Evolutionary conservation across 2,888 invertebrate species (phyloP), one percentile per base, ranked within the genome.

Genomic region (Cephus rjabovi): DNA sequence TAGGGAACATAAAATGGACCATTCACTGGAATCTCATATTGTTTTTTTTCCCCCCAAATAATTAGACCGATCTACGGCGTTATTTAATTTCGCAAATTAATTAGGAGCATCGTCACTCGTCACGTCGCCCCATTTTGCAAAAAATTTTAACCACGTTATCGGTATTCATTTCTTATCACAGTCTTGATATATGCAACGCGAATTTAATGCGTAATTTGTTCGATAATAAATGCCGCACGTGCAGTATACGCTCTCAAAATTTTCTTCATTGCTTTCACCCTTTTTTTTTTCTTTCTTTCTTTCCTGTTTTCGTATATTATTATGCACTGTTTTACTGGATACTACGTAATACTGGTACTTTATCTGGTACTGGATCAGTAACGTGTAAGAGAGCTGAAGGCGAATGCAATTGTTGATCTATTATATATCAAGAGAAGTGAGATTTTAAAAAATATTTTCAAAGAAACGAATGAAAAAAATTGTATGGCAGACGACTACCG

Each of bases 151-250:
- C 9, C 56, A 56, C 23, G 56, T 56, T 23, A 77, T 74, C 74
- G 73, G 79, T 82, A 81, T 84, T 82, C 83, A 83, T 81, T 78
- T 81, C 86, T 86, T 87, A 87, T 88, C 87, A 88, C 86, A 88
- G 87, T 86, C 84, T 83, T 83, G 83, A 83, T 81, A 87, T 87
- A 87, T 84, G 84, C 83, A 82, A 86, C 79, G 83, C 76, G 81
- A 81, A 81, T 80, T 81, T 79, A 81, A 77, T 79, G 79, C 78
- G 79, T 75, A 81, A 79, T 79, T 77, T 74, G 77, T 79, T 81
- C 79, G 79, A 80, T 82, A 83, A 86, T 83, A 86, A 83, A 84
- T 81, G 79, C 81, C 79, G 79, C 81, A 73, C 35, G 73, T 73
- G 35, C 68, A 68, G 69, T 74, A 35, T 56, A 74, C 40, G 74